phyloP scores from a whole-genome alignment of 2,888 invertebrate genomes.

The Micoletzkya japonica region DNA sequence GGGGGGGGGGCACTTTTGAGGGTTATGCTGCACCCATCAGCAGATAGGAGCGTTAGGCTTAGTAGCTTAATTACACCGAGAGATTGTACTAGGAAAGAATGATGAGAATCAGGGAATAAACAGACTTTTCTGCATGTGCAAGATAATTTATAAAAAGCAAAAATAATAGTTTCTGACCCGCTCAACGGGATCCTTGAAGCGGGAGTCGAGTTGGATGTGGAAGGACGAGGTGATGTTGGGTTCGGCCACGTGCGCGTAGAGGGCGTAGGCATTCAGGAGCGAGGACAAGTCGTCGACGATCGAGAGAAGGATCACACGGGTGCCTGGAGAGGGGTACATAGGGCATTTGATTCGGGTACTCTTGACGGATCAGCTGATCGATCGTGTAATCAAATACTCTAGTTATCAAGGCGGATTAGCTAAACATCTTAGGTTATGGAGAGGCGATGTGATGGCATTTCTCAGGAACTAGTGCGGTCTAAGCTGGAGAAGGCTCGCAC shows the following conservation, averaged over 20 bases:
- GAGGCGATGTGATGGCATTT: not conserved
- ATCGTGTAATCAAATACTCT: too few species aligned
- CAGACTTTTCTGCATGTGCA: not conserved
- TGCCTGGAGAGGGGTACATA: not conserved
- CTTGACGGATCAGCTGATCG: too few species aligned
- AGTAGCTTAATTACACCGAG: too few species aligned
- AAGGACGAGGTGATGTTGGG: constrained; percentile 5
- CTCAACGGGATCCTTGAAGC: not conserved
- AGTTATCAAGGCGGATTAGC: not conserved
- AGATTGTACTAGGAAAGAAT: too few species aligned
- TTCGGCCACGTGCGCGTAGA: constrained; percentile 1
- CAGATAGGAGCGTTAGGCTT: too few species aligned
- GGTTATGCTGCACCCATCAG: too few species aligned
- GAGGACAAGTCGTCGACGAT: not conserved
- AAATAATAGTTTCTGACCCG: constrained; percentile 11
- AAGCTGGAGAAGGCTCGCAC: not conserved
- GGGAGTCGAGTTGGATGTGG: constrained; percentile 7
- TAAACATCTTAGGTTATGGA: not conserved
- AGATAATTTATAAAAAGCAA: not conserved
- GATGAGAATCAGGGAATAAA: too few species aligned
- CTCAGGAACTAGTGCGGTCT: not conserved
- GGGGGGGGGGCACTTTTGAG: not conserved
- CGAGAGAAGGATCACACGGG: constrained; percentile 3
- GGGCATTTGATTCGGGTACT: too few species aligned
- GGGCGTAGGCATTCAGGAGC: constrained; percentile 5